Evolutionary conservation across 2,888 invertebrate species (phyloP).

Genomic region (Apotomis capreana): DNA sequence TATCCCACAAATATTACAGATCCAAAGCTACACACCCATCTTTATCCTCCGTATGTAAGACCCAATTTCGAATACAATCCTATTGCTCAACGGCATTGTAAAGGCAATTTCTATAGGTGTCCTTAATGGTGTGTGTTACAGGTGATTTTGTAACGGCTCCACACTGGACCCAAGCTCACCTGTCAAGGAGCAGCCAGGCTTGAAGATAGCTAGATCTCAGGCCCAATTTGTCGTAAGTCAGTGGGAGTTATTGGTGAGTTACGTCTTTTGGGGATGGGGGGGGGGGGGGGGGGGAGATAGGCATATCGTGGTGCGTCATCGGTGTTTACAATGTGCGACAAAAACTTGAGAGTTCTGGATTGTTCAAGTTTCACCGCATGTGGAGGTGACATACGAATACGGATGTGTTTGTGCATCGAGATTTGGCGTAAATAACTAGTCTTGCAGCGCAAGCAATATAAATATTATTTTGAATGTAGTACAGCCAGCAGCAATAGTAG

Average conservation of each 20-base stretch:
- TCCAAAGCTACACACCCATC: background rate
- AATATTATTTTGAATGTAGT: too few relatives aligned
- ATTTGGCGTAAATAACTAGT: background rate
- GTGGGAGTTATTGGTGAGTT: background rate
- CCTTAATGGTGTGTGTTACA: slow-evolving; percentile 18
- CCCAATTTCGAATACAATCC: background rate
- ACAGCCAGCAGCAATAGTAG: too few relatives aligned
- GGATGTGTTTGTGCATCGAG: background rate
- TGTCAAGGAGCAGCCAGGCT: slow-evolving; percentile 63
- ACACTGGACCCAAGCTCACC: slow-evolving; percentile 52
- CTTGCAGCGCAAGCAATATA: background rate
- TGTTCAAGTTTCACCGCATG: background rate
- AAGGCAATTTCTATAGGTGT: slow-evolving; percentile 4
- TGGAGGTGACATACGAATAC: background rate
- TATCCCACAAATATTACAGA: background rate
- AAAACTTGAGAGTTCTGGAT: slow-evolving; percentile 25
- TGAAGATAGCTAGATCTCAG: slow-evolving; percentile 52
- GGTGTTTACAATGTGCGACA: slow-evolving; percentile 44
- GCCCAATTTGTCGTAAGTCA: background rate
- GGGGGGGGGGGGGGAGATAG: background rate
- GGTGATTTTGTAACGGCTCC: slow-evolving; percentile 5
- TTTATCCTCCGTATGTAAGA: background rate
- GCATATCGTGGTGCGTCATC: slow-evolving; percentile 57
- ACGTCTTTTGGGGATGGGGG: background rate
- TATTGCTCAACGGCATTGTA: slow-evolving; percentile 5